Conservation (phyloP, 2,888 invertebrate species). For the Sarcophaga variegata region DNA sequence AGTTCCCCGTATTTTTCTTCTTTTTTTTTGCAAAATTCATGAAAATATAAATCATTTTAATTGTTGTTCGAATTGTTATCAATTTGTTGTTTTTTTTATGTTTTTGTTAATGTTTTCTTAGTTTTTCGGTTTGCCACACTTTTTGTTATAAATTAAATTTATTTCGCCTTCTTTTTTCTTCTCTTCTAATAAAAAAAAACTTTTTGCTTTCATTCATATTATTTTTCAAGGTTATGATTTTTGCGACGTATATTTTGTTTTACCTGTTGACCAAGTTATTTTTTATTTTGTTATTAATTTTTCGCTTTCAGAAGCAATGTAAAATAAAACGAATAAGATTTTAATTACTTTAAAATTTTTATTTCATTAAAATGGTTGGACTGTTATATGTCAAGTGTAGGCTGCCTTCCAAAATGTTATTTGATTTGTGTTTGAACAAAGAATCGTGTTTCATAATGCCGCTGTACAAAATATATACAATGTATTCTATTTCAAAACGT, state of each 20-base stretch:
- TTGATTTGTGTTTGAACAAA: too few species aligned
- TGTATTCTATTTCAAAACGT: too few species aligned
- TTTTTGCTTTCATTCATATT: slow-evolving; percentile 31
- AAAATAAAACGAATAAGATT: too few species aligned
- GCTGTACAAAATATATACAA: too few species aligned
- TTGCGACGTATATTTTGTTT: slow-evolving; percentile 32
- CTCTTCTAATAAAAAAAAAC: neutral
- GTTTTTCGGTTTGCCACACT: slow-evolving; percentile 4
- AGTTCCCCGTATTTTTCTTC: neutral
- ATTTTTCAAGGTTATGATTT: slow-evolving; percentile 55
- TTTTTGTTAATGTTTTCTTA: neutral
- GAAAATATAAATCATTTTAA: slow-evolving; percentile 7
- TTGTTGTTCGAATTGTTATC: slow-evolving; percentile 6
- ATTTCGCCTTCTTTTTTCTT: slow-evolving; percentile 8
- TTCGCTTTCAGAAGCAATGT: too few species aligned
- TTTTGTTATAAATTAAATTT: slow-evolving; percentile 19
- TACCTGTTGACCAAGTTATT: too few species aligned
- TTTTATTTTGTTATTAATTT: too few species aligned
- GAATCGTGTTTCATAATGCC: too few species aligned
- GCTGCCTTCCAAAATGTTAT: too few species aligned
- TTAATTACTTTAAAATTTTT: too few species aligned
- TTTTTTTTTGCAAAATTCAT: neutral
- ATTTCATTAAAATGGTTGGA: too few species aligned
- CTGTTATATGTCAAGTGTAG: too few species aligned
- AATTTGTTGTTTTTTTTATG: slow-evolving; percentile 16